Evolutionary conservation across 1,140 invertebrate species (phyloP).

Genomic region (Procambarus virginalis): DNA sequence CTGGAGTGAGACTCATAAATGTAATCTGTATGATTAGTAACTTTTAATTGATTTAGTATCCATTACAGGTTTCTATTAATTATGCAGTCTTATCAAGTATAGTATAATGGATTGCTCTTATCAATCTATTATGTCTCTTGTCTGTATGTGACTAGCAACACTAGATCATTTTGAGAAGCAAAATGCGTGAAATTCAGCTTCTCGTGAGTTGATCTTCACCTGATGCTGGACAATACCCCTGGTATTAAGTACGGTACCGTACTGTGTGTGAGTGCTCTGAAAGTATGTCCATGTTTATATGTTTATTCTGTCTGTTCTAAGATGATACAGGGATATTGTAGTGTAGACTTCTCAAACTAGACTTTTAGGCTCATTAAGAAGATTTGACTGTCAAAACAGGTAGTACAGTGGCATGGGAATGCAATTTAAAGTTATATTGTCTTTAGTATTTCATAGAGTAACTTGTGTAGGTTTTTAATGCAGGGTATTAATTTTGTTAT

Average conservation of each 20-base stretch:
- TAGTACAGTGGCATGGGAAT: neutral
- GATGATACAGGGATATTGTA: constrained; percentile 30
- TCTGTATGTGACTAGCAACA: constrained; percentile 1
- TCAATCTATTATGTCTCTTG: neutral
- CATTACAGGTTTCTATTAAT: neutral
- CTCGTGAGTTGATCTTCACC: neutral
- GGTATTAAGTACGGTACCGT: neutral
- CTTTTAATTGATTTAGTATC: neutral
- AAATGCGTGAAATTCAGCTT: neutral
- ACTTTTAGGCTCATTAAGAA: neutral
- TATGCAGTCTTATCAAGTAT: neutral
- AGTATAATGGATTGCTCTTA: neutral
- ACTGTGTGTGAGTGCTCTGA: neutral
- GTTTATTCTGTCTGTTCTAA: constrained; percentile 1
- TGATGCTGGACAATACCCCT: neutral
- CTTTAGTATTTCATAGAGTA: neutral
- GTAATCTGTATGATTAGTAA: neutral
- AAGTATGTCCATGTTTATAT: neutral
- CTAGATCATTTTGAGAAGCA: neutral
- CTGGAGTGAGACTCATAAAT: neutral
- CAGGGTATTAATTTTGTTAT: neutral
- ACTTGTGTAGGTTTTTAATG: neutral
- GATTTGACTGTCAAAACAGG: neutral
- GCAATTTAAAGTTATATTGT: neutral
- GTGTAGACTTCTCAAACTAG: neutral